Evolutionary conservation across 1,140 invertebrate species (phyloP).

Genomic region (Drosophila mojavensis): DNA sequence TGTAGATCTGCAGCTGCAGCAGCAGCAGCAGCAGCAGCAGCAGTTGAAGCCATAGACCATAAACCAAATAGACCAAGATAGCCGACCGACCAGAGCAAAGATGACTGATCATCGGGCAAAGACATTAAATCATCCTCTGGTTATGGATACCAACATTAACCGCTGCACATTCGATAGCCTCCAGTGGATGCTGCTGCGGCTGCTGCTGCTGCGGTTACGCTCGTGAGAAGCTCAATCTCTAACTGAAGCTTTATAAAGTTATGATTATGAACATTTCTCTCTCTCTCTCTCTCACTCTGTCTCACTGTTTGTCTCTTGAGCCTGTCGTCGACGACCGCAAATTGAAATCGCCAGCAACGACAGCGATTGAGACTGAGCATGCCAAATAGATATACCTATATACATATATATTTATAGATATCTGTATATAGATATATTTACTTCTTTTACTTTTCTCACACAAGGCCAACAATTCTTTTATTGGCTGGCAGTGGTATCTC

Average conservation of each 20-base stretch:
- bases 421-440: too few relatives aligned
- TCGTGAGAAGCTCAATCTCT: constrained; percentile 63
- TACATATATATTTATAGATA: too few relatives aligned
- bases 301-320: not conserved
- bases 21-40: not conserved
- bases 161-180: constrained; percentile 38
- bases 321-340: constrained; percentile 44
- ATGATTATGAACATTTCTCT: constrained; percentile 62
- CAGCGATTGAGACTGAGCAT: constrained; percentile 38
- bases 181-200: constrained; percentile 20
- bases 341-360: constrained; percentile 54
- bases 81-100: constrained; percentile 17
- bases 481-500: constrained; percentile 19
- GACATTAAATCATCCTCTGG: constrained; percentile 70
- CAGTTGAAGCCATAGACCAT: constrained; percentile 48
- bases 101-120: constrained; percentile 71
- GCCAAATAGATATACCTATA: constrained; percentile 36
- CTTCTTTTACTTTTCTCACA: constrained; percentile 52
- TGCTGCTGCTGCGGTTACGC: constrained; percentile 64
- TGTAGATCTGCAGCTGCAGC: constrained; percentile 1
- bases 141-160: constrained; percentile 19
- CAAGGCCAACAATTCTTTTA: constrained; percentile 32
- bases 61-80: constrained; percentile 17
- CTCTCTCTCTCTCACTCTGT: not conserved
- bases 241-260: constrained; percentile 55